Percentiles rank a stretch among this genome's conserved stretches.
phyloP scores from a whole-genome alignment of 2,113 vertebrate species.

The Pituophis catenifer region DNA sequence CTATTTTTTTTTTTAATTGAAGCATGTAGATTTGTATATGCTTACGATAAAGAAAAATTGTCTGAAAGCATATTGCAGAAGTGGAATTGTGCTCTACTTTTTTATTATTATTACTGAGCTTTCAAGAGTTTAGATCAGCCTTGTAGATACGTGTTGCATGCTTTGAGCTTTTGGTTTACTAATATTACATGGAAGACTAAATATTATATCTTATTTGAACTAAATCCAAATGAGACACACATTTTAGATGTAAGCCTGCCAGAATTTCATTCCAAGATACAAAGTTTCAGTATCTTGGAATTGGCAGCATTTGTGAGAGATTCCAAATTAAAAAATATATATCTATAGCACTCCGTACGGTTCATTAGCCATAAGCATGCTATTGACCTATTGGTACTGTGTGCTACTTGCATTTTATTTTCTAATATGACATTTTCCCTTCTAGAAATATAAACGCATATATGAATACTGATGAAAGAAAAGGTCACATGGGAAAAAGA shows the following conservation, averaged over 20 bases:
- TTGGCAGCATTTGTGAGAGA: background rate
- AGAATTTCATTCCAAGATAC: no score
- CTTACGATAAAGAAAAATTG: background rate
- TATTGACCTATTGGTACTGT: slow-evolving; percentile 2
- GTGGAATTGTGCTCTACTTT: background rate
- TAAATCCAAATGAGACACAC: background rate
- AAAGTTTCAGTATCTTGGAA: background rate
- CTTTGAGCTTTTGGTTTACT: background rate
- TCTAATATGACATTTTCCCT: background rate
- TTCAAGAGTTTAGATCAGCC: background rate
- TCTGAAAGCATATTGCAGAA: background rate
- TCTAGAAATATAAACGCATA: background rate
- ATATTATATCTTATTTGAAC: background rate
- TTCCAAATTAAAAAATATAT: background rate
- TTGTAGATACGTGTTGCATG: background rate
- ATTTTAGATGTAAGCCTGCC: background rate
- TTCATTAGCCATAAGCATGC: slow-evolving; percentile 7
- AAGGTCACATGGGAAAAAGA: slow-evolving; percentile 3
- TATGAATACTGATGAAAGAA: slow-evolving; percentile 20
- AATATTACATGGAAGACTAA: background rate
- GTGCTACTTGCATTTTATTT: background rate
- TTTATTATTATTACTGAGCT: background rate
- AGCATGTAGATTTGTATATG: background rate
- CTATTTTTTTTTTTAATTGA: background rate
- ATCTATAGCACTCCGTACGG: background rate